phyloP scores from a whole-genome alignment of 1,140 invertebrate genomes.

The Ericerus pela region DNA sequence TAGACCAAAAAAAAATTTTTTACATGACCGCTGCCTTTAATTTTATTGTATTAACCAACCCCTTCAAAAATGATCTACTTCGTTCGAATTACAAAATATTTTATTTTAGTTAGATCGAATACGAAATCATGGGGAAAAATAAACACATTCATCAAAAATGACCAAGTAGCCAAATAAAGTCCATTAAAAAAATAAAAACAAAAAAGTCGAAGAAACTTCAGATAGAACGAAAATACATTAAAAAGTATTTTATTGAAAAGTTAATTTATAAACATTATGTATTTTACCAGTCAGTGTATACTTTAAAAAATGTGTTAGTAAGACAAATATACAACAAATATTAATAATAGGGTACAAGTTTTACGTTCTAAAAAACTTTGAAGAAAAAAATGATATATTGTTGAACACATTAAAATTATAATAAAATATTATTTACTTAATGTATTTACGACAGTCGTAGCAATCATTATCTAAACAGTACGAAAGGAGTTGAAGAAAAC shows the following conservation, averaged over 20 bases:
- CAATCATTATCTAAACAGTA: not conserved
- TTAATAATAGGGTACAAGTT: constrained; percentile 4
- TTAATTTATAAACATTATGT: constrained; percentile 10
- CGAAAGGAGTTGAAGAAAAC: no score
- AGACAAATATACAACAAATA: constrained; percentile 7
- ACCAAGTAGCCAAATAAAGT: not conserved
- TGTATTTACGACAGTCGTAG: not conserved
- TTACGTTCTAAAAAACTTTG: constrained; percentile 2
- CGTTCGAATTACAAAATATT: no score
- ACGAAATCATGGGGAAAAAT: no score
- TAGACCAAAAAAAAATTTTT: no score
- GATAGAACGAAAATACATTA: not conserved
- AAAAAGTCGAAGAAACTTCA: not conserved
- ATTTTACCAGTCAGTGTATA: constrained; percentile 8
- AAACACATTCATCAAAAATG: not conserved
- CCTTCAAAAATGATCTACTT: no score
- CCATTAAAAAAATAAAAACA: not conserved
- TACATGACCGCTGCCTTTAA: no score
- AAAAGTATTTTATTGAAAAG: constrained; percentile 11
- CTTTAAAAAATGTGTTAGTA: constrained; percentile 5
- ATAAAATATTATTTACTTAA: constrained; percentile 6
- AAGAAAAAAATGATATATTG: constrained; percentile 4
- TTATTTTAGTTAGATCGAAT: no score
- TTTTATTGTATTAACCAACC: no score
- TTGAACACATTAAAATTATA: constrained; percentile 10